Evolutionary conservation across 2,113 vertebrate genomes (phyloP).

Genomic region (Apistogramma diplotaenia): DNA sequence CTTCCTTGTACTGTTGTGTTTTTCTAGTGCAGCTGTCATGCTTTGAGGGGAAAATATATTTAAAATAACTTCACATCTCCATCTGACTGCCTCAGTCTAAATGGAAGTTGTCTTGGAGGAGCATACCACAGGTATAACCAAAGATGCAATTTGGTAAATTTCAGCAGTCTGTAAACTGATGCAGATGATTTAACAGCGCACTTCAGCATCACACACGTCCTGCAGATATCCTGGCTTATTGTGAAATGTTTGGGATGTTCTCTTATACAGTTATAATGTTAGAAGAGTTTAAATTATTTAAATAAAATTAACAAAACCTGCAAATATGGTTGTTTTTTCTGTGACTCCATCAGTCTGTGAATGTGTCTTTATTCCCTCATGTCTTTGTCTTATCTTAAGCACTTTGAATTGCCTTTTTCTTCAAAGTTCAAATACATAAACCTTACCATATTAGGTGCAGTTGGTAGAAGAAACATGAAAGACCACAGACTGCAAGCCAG

Average conservation of each 20-base stretch:
- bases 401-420: neutral
- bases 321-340: too few species aligned
- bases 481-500: rapidly evolving
- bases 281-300: too few species aligned
- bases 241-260: too few species aligned
- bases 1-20: constrained; percentile 9
- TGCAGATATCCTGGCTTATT: neutral
- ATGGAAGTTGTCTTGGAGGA: constrained; percentile 7
- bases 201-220: neutral
- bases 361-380: too few species aligned
- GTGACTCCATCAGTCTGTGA: neutral
- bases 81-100: constrained; percentile 5
- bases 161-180: neutral
- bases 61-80: constrained; percentile 15
- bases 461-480: neutral
- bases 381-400: neutral
- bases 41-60: constrained; percentile 35
- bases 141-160: constrained; percentile 1
- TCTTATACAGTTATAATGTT: too few species aligned
- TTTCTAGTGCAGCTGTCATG: constrained; percentile 29
- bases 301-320: too few species aligned
- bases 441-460: neutral
- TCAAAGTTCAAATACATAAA: neutral
- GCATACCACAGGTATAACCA: neutral
- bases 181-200: neutral